phyloP scores from a whole-genome alignment of 2,113 vertebrate genomes.

The Lepus americanus region DNA sequence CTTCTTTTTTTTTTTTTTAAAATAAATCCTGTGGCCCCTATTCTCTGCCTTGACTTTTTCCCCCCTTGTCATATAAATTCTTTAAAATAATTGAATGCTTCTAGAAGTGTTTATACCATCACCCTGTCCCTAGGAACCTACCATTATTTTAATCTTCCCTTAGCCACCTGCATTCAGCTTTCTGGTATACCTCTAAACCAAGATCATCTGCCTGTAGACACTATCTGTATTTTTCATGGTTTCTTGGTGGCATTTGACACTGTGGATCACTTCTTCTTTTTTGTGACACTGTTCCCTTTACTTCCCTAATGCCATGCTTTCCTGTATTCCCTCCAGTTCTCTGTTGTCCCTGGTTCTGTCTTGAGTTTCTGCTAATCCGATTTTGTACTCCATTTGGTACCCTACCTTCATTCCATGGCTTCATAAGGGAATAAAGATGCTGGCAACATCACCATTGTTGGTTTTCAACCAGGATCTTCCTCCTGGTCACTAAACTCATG shows the following conservation, averaged over 20 bases:
- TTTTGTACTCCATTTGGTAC: background rate
- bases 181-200: background rate
- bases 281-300: background rate
- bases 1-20: background rate
- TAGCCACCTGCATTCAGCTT: background rate
- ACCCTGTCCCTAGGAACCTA: background rate
- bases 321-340: background rate
- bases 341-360: no score
- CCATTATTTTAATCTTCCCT: background rate
- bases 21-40: background rate
- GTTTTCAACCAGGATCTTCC: background rate
- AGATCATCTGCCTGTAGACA: background rate
- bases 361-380: no score
- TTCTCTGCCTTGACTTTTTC: conserved; percentile 57
- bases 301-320: background rate
- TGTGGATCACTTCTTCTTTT: background rate
- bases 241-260: background rate
- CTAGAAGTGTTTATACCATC: background rate
- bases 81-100: background rate
- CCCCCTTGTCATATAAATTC: no score
- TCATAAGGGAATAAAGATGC: background rate
- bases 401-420: background rate
- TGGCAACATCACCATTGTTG: background rate
- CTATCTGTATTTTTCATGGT: background rate
- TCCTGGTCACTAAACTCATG: background rate